Evolutionary conservation across 92 coral and sea anemone genomes (phyloP), one percentile per base, ranked within the genome.

Genomic region (Zoanthus sociatus): DNA sequence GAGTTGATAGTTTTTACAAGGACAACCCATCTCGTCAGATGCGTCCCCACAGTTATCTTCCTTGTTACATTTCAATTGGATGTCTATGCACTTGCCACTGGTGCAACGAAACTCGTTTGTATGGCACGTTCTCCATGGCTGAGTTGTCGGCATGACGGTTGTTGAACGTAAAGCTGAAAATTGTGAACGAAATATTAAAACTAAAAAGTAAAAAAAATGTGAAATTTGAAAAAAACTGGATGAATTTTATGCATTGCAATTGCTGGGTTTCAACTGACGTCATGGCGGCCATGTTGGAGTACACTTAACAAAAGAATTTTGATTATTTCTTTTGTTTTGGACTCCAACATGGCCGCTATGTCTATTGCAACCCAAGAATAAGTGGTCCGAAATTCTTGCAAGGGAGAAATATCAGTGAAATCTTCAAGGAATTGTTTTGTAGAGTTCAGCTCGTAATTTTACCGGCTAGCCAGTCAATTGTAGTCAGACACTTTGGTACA

Each of bases 1-100:
- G 47, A 95, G 72, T 90, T 91, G 74, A 32, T 79, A 48, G 16
- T 60, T 72, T 15, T 84, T 88, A 51, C 99, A 97, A 1, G 99
- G 94, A 60, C 99, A 97, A 33, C 93, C 90, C 32, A 16, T 53
- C 87, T 97, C 99, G 76, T 97, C 99, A 0, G 99, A 93, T 53
- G 9, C 53, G 90, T 97, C 99, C 9, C 94, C 93, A 55, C 99
- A 97, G 84, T 97, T 98, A 77, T 93, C 91, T 54, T 77, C 71
- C 12, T 88, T 78, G 72, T 97, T 98, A 56, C 99, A 97, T 30
- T 74, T 88, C 90, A 92, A 83, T 5, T 72, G 68, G 15, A 9
- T 17, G 70, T 89, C 84, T 20, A 96, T 91, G 70, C 98, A 96
- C 37, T 67, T 89, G 50, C 98, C 98, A 75, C 68, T 89, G 10